Conservation (phyloP, 2,888 invertebrate species). For the Chrysotoxum bicinctum region DNA sequence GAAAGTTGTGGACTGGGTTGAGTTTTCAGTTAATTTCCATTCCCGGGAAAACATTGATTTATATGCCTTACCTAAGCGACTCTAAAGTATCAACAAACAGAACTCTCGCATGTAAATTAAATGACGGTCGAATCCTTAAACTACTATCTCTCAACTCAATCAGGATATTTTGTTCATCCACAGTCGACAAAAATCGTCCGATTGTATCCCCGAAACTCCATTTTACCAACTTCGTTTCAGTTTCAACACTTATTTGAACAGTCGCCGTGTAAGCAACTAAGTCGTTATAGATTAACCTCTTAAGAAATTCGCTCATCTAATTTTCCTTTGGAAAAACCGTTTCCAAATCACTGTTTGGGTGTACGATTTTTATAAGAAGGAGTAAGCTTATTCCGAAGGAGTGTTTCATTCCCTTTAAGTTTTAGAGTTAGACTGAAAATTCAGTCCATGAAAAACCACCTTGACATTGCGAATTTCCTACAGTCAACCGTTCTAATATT, state of each 20-base stretch:
- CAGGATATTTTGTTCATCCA: neutral
- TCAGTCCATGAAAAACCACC: neutral
- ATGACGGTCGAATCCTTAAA: neutral
- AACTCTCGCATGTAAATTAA: neutral
- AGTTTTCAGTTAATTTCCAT: neutral
- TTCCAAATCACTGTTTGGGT: neutral
- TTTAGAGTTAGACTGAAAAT: neutral
- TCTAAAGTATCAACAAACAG: slow-evolving; percentile 5
- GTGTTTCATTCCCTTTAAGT: slow-evolving; percentile 6
- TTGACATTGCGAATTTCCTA: neutral
- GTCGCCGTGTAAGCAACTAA: neutral
- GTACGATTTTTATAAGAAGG: neutral
- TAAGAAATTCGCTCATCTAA: neutral
- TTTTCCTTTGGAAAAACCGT: neutral
- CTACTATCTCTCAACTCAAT: neutral
- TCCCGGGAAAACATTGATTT: neutral
- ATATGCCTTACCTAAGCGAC: neutral
- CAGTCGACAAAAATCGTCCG: neutral
- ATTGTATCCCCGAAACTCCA: slow-evolving; percentile 9
- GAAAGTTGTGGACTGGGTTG: too few species aligned
- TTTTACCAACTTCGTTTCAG: neutral
- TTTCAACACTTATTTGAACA: slow-evolving; percentile 8
- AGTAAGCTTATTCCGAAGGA: neutral
- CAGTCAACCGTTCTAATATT: slow-evolving; percentile 7
- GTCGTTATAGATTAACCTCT: neutral